phyloP scores from a whole-genome alignment of 2,888 invertebrate species.

The Siphlonurus alternatus region DNA sequence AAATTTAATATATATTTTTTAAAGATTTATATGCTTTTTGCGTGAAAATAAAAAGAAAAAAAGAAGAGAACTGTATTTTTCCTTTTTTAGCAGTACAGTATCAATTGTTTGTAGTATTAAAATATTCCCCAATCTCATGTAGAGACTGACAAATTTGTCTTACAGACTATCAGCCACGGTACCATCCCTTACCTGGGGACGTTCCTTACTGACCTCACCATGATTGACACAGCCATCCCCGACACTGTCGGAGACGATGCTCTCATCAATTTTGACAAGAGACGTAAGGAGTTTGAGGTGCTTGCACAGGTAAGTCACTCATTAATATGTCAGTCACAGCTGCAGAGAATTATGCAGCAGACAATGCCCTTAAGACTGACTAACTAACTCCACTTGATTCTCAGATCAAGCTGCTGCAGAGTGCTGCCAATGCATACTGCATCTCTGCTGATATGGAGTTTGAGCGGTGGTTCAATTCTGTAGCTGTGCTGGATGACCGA shows the following conservation, averaged over 20 bases:
- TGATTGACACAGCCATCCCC: slow-evolving; percentile 94
- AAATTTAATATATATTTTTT: no score
- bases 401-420: slow-evolving; percentile 84
- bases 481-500: slow-evolving; percentile 78
- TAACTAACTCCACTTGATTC: no score
- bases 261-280: slow-evolving; percentile 95
- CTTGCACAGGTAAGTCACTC: slow-evolving; percentile 55
- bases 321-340: no score
- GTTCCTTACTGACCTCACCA: slow-evolving; percentile 93
- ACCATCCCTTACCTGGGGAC: slow-evolving; percentile 97
- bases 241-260: slow-evolving; percentile 58
- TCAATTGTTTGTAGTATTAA: no score
- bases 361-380: no score
- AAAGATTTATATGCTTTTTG: no score
- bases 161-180: slow-evolving; percentile 67
- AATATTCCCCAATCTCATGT: no score
- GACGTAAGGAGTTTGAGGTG: slow-evolving; percentile 96
- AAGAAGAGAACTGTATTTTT: no score
- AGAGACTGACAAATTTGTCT: no score
- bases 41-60: no score
- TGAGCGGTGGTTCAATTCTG: slow-evolving; percentile 89
- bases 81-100: no score
- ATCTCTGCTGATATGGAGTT: slow-evolving; percentile 72
- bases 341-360: no score
- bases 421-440: slow-evolving; percentile 89